phyloP scores from a whole-genome alignment of 2,888 invertebrate species.

The Therioaphis trifolii region DNA sequence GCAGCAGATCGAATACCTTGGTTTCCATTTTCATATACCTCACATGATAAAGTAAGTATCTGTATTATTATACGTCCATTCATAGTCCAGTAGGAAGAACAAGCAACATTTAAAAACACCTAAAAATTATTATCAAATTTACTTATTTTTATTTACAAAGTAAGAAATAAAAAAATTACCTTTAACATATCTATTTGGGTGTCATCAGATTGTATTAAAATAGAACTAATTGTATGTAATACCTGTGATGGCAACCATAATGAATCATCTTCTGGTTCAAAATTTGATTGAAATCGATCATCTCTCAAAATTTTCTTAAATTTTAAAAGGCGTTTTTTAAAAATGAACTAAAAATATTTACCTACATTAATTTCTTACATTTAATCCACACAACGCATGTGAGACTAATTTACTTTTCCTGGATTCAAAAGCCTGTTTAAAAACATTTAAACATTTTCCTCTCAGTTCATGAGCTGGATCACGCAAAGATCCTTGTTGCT shows the following conservation, averaged over 20 bases:
- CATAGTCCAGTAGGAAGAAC: conserved; percentile 88
- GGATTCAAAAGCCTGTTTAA: conserved; percentile 89
- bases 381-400: conserved; percentile 87
- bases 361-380: conserved; percentile 74
- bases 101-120: conserved; percentile 87
- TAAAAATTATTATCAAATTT: conserved; percentile 66
- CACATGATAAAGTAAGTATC: conserved; percentile 85
- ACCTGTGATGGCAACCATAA: conserved; percentile 93
- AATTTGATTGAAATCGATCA: conserved; percentile 89
- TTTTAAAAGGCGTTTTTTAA: neutral
- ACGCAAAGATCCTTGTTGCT: conserved; percentile 81
- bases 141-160: neutral
- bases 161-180: conserved; percentile 71
- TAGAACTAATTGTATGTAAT: conserved; percentile 83
- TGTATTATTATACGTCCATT: conserved; percentile 90
- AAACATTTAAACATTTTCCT: conserved; percentile 84
- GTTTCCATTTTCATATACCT: conserved; percentile 82
- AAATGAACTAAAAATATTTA: neutral
- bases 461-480: conserved; percentile 86
- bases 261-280: conserved; percentile 92
- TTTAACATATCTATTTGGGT: conserved; percentile 80
- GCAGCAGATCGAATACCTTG: conserved; percentile 87
- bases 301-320: conserved; percentile 87
- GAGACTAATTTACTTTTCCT: conserved; percentile 86
- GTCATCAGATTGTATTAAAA: conserved; percentile 84